These are phyloP conservation scores for Mastigias papua DNA, from an alignment of 30 jellyfish, hydroid and myxozoan species.

Conservation along the genomic window DNA sequence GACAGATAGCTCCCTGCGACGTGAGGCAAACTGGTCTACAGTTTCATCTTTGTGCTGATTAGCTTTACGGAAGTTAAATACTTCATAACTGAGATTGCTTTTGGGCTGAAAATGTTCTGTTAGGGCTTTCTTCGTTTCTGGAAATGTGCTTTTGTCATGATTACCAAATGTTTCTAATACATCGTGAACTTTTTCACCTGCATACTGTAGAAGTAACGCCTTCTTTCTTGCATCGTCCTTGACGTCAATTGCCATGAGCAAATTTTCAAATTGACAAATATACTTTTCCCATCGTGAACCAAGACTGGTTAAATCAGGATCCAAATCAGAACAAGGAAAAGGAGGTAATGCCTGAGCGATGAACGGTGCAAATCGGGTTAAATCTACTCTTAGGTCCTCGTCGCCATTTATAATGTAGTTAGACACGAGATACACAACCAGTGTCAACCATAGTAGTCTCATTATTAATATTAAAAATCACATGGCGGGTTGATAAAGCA, in stretches of 20 bases:
- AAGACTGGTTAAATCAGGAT: neutral
- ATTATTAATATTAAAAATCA: too few relatives aligned
- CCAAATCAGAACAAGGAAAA: neutral
- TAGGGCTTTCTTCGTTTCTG: too few relatives aligned
- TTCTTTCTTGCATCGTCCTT: too few relatives aligned
- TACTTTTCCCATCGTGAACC: neutral
- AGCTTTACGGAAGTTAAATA: too few relatives aligned
- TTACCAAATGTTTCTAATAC: too few relatives aligned
- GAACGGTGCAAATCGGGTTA: neutral
- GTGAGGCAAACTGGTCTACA: too few relatives aligned
- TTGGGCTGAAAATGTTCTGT: too few relatives aligned
- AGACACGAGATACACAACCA: neutral
- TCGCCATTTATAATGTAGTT: neutral
- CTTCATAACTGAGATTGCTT: too few relatives aligned
- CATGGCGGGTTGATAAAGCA: too few relatives aligned
- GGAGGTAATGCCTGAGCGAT: neutral
- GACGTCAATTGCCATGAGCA: neutral
- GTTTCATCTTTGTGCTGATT: too few relatives aligned
- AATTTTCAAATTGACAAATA: conserved; percentile 4
- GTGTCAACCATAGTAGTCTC: neutral
- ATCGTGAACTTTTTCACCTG: neutral
- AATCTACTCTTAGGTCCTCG: neutral
- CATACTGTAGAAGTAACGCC: neutral
- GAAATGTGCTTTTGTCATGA: too few relatives aligned
- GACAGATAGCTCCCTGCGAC: too few relatives aligned